Evolutionary conservation across 2,888 invertebrate genomes (phyloP), one percentile per base, ranked within the genome.

Genomic region (Sisyra nigra): DNA sequence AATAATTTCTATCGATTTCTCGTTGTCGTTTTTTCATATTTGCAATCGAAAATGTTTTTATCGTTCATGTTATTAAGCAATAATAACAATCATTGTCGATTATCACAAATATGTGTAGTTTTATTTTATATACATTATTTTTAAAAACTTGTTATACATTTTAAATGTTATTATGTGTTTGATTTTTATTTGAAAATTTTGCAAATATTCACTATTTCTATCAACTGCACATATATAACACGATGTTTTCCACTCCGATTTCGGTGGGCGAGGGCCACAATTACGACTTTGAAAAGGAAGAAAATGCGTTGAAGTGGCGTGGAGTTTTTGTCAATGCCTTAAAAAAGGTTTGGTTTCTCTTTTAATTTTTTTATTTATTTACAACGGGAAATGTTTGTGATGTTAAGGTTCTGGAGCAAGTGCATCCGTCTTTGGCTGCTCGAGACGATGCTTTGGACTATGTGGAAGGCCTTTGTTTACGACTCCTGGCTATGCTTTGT

Each of bases 221-320:
- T 24, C 24, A 24, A 24, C 24, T 3, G 3, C 5, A 24, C 5
- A 24, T 5, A 7, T 5, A 7, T 5, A 24, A 24, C 24, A 41
- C 31, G 31, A 43, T 43, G 43, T 43, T 43, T 29, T 31, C 43
- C 31, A 66, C 64, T 60, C 63, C 67, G 53, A 60, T 65, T 51
- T 58, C 58, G 53, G 62, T 63, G 53, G 62, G 63, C 55, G 69
- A 69, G 58, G 58, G 61, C 52, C 63, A 61, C 52, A 61, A 64
- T 56, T 86, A 84, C 69, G 87, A 91, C 71, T 91, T 89, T 67
- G 77, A 78, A 61, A 84, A 84, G 62, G 81, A 80, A 59, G 89
- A 89, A 64, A 91, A 89, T 68, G 76, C 77, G 54, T 74, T 76
- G 53, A 91, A 91, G 74, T 94, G 93, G 93, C 84, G 81, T 59